Evolutionary conservation across 2,113 vertebrate species (phyloP).

Genomic region (Tachuris rubrigastra): DNA sequence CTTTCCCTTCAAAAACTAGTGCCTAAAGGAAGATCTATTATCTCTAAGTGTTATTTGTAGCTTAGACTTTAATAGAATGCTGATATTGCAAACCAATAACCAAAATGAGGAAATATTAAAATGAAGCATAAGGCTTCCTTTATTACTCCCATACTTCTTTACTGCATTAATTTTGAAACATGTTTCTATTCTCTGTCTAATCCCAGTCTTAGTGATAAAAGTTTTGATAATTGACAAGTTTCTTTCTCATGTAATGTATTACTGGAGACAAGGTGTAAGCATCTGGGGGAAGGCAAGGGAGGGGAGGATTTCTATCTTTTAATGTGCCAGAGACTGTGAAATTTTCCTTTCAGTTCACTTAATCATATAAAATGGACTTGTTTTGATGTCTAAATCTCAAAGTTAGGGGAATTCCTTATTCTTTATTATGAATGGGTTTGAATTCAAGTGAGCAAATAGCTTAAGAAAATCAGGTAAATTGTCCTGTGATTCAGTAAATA

Average conservation of each 20-base stretch:
- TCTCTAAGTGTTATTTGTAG: not conserved
- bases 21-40: constrained; percentile 14
- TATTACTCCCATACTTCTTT: not conserved
- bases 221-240: not conserved
- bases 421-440: not conserved
- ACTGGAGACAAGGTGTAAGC: not conserved
- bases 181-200: constrained; percentile 4
- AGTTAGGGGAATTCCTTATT: not conserved
- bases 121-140: not conserved
- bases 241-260: not conserved
- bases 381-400: not conserved
- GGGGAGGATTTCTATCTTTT: not conserved
- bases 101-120: constrained; percentile 12
- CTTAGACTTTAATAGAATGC: not conserved
- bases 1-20: not conserved
- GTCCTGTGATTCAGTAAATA: not conserved
- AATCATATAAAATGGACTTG: not conserved
- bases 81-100: constrained; percentile 12
- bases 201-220: not conserved
- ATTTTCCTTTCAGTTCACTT: not conserved
- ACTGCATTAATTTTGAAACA: constrained; percentile 14
- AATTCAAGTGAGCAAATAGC: not conserved
- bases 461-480: not conserved
- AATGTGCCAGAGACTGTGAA: not conserved
- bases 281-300: not conserved